Evolutionary conservation across 2,113 vertebrate genomes (phyloP).

Genomic region (Odontophorus gujanensis): DNA sequence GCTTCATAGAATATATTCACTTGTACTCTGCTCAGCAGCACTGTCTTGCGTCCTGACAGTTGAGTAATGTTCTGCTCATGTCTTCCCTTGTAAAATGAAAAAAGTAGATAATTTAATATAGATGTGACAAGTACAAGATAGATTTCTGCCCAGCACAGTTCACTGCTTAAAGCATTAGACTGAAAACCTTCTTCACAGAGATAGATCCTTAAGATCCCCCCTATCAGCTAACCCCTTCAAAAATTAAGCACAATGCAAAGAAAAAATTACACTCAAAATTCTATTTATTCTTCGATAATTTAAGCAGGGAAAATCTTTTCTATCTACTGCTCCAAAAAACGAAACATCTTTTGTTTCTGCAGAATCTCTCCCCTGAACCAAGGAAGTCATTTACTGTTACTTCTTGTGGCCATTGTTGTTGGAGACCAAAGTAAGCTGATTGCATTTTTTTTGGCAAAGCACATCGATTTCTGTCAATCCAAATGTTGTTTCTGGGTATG

Average conservation of each 20-base stretch:
- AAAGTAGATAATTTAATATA: conserved; percentile 75
- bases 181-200: conserved; percentile 47
- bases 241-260: neutral
- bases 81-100: conserved; percentile 74
- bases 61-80: conserved; percentile 70
- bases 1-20: conserved; percentile 9
- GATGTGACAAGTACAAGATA: conserved; percentile 65
- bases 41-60: conserved; percentile 44
- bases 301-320: neutral
- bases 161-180: conserved; percentile 27
- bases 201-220: neutral
- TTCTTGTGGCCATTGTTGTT: neutral
- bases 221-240: neutral
- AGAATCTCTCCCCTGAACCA: neutral
- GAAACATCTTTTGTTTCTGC: neutral
- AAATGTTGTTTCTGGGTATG: neutral
- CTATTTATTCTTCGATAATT: neutral
- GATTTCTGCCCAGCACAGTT: conserved; percentile 50
- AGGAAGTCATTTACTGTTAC: neutral
- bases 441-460: neutral
- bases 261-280: neutral
- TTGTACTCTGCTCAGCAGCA: conserved; percentile 25
- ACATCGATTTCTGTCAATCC: neutral
- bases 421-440: neutral
- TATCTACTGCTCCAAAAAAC: neutral